These are phyloP conservation scores for Empis stercorea DNA, from an alignment of 2,888 invertebrate species.

Conservation along the genomic window DNA sequence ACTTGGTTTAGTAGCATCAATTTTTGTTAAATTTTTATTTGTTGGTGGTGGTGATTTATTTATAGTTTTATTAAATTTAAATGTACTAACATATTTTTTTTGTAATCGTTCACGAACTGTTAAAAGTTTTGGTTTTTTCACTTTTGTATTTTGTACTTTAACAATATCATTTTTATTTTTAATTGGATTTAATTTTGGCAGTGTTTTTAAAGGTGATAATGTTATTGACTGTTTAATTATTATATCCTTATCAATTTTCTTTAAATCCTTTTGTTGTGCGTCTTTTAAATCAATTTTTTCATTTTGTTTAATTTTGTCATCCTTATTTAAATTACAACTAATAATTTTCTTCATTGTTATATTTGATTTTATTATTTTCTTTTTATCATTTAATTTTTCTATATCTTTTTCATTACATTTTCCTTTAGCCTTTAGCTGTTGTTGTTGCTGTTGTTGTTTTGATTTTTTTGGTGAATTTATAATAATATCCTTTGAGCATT, in stretches of 20 bases:
- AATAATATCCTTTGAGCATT: too few species aligned
- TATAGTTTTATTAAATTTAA: conserved; percentile 13
- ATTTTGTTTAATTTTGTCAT: too few species aligned
- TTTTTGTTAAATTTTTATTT: too few species aligned
- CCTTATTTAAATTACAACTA: too few species aligned
- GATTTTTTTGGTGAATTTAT: too few species aligned
- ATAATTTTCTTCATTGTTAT: too few species aligned
- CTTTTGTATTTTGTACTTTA: conserved; percentile 6
- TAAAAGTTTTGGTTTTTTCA: conserved; percentile 2
- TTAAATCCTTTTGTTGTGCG: not conserved
- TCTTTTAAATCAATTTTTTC: not conserved
- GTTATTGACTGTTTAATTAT: not conserved
- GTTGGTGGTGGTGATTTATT: conserved; percentile 9
- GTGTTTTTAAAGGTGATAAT: not conserved
- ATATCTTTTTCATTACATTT: too few species aligned
- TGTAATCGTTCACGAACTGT: conserved; percentile 8
- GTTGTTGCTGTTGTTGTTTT: too few species aligned
- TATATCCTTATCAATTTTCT: not conserved
- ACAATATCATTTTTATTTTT: conserved; percentile 1
- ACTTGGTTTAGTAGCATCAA: too few species aligned
- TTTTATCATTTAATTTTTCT: too few species aligned
- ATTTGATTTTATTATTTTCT: too few species aligned
- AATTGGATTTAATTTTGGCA: not conserved
- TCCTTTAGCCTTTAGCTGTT: too few species aligned
- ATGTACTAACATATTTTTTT: conserved; percentile 9